Base-by-base conservation (phyloP, 1,140 invertebrate species). In the Nasonia vitripennis region DNA sequence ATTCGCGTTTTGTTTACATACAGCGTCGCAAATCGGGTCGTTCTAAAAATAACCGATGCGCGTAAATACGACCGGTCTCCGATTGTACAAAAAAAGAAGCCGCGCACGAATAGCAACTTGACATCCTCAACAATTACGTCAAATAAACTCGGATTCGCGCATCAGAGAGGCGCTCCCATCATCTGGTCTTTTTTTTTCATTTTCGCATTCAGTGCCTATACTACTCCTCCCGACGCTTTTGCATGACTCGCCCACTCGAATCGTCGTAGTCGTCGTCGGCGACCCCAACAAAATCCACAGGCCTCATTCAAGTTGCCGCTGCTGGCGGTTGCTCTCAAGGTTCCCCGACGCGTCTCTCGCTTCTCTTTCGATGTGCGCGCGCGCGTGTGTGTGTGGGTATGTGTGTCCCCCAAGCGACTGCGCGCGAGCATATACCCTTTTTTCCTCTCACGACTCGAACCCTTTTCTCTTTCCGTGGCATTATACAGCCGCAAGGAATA, bases 111-210 rank as follows among this genome's bases (percentile, higher is more conserved):
- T 84, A 79, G 80, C 45, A 78, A 78, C 23, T 55, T 41, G 79
- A 23, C 45, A 77, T 71, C 62, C 31, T 84, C 48, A 67, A 74
- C 83, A 84, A 84, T 84, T 84, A 84, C 70, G 34, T 70, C 68
- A 80, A 71, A 80, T 84, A 84, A 80, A 84, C 73, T 27, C 14
- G 7, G 31, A 68, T 45, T 45, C 34, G 73, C 55, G 14, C 51
- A 20, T n/a, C 1, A 81, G 11, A 17, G n/a, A 71, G 45, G 51
- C 70, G 70, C 41, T 55, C 68, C 80, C 45, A 10, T 37, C 34
- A 14, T 23, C 37, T 12, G 34, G n/a, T 9, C 67, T 71, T 67
- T 71, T 27, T 27, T 67, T 71, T 81, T 70, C 67, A 81, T 71
- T 70, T 81, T 41, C 67, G n/a, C 67, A 79, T 79, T 67, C 67